Base-by-base conservation (phyloP, 2,113 vertebrate genomes). In the Rhinoptilus africanus region DNA sequence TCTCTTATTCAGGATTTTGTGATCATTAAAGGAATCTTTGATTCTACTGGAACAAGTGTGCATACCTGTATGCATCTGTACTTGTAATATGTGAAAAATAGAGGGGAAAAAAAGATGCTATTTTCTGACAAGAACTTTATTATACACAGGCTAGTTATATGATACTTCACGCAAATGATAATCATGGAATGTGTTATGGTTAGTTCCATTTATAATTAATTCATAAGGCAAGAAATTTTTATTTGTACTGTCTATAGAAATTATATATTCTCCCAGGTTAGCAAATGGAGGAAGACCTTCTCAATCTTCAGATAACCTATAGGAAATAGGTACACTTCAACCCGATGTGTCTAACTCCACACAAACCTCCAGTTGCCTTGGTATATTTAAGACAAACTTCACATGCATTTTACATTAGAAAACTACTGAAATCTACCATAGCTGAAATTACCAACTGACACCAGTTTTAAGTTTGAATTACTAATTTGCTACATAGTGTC, bases 1-100 rank as follows among this genome's bases (percentile, higher is more conserved):
- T 73, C 22, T 35, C 32, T 92, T 96, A 76, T 90, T 79, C 32
- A 60, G 62, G 34, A 43, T 90, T 96, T 95, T 93, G 86, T 89
- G 68, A 82, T 72, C 43, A 68, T 83, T 91, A 92, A 86, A 92
- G 23, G 28, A 92, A 74, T 51, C 26, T 92, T 89, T 83, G 68
- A 43, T 94, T 94, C 67, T 53, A 10, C 41, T 57, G 50, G 67
- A 95, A 59, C 63, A 81, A 39, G 37, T 39, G 18, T 88, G 53
- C 39, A 28, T 82, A 57, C 48, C 89, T 93, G 2, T 63, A 30
- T 60, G 21, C 54, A 16, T 67, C 76, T 85, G 17, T 83, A 74
- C 34, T 91, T 2, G 3, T 75, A 92, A 35, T 72, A 64, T 10
- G 24, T 59, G 26, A 77, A 88, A 90, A 73, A 39, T 15, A 60